Conservation (phyloP, 2,888 invertebrate species). For the Danaus chrysippus region DNA sequence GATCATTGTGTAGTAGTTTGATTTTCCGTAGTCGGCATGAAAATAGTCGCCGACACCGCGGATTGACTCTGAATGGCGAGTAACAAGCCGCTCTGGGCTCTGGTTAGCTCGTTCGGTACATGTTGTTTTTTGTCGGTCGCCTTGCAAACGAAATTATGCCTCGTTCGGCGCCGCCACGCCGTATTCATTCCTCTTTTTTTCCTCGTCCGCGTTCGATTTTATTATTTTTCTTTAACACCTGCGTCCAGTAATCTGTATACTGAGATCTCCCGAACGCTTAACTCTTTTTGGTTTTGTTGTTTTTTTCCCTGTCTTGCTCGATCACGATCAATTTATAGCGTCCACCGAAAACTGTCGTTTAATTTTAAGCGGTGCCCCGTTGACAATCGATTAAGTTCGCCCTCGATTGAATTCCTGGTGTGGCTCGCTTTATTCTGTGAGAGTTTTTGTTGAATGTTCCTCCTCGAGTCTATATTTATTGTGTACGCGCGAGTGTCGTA, state of each 20-base stretch:
- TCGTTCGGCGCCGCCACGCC: slow-evolving; percentile 73
- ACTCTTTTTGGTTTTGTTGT: slow-evolving; percentile 74
- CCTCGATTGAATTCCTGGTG: slow-evolving; percentile 50
- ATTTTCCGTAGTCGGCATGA: slow-evolving; percentile 54
- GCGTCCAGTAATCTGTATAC: slow-evolving; percentile 76
- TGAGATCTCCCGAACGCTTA: slow-evolving; percentile 77
- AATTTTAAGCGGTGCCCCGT: slow-evolving; percentile 65
- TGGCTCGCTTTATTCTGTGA: slow-evolving; percentile 18
- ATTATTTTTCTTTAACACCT: slow-evolving; percentile 80
- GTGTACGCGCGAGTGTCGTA: slow-evolving; percentile 1
- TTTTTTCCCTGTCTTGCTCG: slow-evolving; percentile 47
- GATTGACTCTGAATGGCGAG: slow-evolving; percentile 59
- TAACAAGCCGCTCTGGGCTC: slow-evolving; percentile 45
- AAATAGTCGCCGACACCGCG: slow-evolving; percentile 48
- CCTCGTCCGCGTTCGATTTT: slow-evolving; percentile 64
- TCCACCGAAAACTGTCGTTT: slow-evolving; percentile 70
- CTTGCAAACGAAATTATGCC: slow-evolving; percentile 70
- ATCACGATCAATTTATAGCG: slow-evolving; percentile 62
- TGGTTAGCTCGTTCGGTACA: slow-evolving; percentile 59
- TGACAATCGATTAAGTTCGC: slow-evolving; percentile 69
- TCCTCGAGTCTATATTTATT: slow-evolving; percentile 4
- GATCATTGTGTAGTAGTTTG: slow-evolving; percentile 39
- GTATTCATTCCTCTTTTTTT: slow-evolving; percentile 67
- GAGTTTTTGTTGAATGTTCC: slow-evolving; percentile 8
- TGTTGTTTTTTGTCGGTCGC: slow-evolving; percentile 61